Conservation (phyloP, 2,113 vertebrate species). For the Melanocharis versteri region DNA sequence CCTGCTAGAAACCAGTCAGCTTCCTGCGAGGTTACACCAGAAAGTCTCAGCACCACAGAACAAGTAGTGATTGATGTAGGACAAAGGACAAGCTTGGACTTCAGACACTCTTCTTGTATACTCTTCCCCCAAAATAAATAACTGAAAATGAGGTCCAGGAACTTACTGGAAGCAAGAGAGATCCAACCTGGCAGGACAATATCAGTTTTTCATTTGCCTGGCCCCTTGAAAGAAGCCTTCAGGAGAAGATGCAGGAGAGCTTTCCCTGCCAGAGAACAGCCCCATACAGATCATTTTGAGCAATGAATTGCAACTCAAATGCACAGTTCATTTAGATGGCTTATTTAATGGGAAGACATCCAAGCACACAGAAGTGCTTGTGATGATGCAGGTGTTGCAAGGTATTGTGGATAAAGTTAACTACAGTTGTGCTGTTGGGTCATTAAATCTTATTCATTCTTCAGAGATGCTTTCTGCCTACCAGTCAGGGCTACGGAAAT, state of each 20-base stretch:
- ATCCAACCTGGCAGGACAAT: neutral
- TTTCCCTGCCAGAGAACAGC: neutral
- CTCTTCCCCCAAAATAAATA: neutral
- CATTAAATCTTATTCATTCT: neutral
- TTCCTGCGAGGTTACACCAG: neutral
- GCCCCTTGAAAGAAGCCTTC: neutral
- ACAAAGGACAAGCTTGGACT: neutral
- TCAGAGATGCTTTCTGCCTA: neutral
- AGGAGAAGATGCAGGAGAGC: neutral
- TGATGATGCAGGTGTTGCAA: neutral
- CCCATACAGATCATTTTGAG: neutral
- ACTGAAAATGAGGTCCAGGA: neutral
- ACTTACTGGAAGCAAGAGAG: neutral
- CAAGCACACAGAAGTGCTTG: neutral
- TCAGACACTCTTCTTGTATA: neutral
- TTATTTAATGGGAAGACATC: neutral
- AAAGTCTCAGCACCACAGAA: neutral
- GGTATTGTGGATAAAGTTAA: neutral
- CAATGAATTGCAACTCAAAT: neutral
- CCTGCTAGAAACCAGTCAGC: neutral
- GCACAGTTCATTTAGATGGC: neutral
- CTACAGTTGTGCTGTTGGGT: neutral
- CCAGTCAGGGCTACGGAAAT: neutral
- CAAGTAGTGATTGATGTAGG: neutral
- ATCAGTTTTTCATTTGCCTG: neutral